These are phyloP conservation scores for Erethizon dorsatum DNA, from an alignment of 2,797 vertebrate genomes.

Conservation along the genomic window DNA sequence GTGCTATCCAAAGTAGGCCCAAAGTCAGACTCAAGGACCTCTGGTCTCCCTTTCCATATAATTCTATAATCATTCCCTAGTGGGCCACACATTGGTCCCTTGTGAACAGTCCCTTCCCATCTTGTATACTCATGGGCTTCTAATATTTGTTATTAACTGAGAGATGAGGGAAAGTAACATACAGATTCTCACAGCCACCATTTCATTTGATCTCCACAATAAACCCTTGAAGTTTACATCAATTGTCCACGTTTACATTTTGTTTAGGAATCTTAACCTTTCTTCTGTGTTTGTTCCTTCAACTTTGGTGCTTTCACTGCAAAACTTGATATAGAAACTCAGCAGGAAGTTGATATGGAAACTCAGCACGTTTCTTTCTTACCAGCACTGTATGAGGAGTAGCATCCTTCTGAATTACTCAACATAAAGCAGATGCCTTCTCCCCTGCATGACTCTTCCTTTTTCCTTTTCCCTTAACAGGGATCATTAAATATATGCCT, in stretches of 20 bases:
- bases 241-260: slow-evolving; percentile 29
- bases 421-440: slow-evolving; percentile 58
- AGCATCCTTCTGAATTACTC: slow-evolving; percentile 62
- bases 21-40: background rate
- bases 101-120: background rate
- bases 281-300: slow-evolving; percentile 63
- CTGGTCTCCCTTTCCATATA: background rate
- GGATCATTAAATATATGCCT: slow-evolving; percentile 54
- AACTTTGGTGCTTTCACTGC: slow-evolving; percentile 21
- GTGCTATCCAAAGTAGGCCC: background rate
- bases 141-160: background rate
- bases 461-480: slow-evolving; percentile 31
- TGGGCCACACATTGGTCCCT: background rate
- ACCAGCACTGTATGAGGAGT: slow-evolving; percentile 19
- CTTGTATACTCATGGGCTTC: background rate
- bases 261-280: slow-evolving; percentile 58
- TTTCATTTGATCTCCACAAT: slow-evolving; percentile 35
- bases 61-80: background rate
- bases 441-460: slow-evolving; percentile 20
- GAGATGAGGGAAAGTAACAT: background rate
- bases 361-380: slow-evolving; percentile 70
- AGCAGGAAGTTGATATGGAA: slow-evolving; percentile 69
- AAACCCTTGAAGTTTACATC: slow-evolving; percentile 47
- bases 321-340: slow-evolving; percentile 67
- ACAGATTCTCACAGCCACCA: background rate